Conservation (phyloP, 2,113 vertebrate genomes). For the Triplophysa dalaica region DNA sequence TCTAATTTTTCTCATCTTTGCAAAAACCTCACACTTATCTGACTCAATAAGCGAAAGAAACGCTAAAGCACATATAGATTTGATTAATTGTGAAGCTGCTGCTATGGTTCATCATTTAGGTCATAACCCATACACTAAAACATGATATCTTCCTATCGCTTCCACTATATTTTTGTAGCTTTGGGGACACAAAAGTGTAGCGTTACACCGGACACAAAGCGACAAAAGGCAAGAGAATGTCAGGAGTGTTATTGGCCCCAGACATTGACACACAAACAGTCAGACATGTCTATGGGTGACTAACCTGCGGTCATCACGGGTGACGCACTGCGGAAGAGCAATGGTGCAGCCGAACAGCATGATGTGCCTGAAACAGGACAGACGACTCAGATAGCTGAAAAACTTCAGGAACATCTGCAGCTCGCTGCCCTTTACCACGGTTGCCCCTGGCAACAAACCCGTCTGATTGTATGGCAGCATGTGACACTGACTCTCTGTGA, state of each 20-base stretch:
- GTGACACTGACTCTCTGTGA: slow-evolving; percentile 37
- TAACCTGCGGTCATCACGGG: slow-evolving; percentile 58
- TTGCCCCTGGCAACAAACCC: slow-evolving; percentile 35
- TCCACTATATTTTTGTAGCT: background rate
- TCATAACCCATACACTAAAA: background rate
- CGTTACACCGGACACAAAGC: background rate
- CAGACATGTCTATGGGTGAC: background rate
- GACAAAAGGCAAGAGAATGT: no score
- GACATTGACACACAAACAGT: slow-evolving; percentile 15
- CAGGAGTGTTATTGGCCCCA: no score
- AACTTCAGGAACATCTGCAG: slow-evolving; percentile 95
- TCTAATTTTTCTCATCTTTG: no score
- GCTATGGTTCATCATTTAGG: no score
- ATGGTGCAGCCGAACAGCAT: slow-evolving; percentile 95
- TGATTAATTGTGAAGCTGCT: no score
- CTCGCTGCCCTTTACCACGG: slow-evolving; percentile 81
- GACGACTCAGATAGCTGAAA: slow-evolving; percentile 89
- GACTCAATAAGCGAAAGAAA: no score
- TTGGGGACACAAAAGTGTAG: background rate
- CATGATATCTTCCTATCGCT: background rate
- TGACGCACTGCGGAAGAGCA: slow-evolving; percentile 87
- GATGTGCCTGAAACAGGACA: slow-evolving; percentile 93
- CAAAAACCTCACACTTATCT: no score
- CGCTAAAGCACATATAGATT: no score
- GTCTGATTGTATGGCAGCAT: slow-evolving; percentile 50